Conservation (phyloP, 2,113 vertebrate genomes). For the Notechis scutatus region DNA sequence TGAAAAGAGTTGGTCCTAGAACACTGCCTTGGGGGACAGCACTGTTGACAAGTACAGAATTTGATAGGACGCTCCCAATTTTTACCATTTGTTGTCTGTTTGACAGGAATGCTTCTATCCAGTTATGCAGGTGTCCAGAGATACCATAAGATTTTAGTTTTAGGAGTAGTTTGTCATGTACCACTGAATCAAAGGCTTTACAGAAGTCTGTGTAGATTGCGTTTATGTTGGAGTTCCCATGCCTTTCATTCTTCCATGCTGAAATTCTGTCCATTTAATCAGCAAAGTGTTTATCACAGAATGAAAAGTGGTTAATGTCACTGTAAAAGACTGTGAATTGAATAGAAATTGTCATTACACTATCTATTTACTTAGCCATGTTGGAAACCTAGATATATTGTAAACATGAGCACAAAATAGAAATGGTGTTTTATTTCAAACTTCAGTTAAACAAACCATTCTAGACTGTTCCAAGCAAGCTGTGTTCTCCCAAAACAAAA, state of each 20-base stretch:
- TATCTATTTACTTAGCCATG: background rate
- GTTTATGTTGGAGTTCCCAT: background rate
- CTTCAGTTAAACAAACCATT: background rate
- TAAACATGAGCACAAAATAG: background rate
- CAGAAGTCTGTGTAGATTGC: too few species aligned
- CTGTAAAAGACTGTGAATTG: background rate
- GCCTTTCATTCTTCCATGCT: background rate
- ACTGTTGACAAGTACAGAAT: too few species aligned
- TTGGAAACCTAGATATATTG: background rate
- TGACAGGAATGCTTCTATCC: too few species aligned
- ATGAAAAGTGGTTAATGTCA: background rate
- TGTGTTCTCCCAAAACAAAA: background rate
- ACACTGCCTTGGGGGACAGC: too few species aligned
- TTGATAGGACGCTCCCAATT: too few species aligned
- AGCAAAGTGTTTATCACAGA: slow-evolving; percentile 23
- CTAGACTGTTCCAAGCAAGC: background rate
- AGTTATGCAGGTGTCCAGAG: too few species aligned
- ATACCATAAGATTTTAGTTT: too few species aligned
- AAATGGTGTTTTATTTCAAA: background rate
- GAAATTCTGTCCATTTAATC: background rate
- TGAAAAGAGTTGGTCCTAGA: too few species aligned
- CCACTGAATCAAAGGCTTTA: too few species aligned
- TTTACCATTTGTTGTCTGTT: too few species aligned
- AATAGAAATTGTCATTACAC: background rate
- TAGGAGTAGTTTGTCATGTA: too few species aligned